Conservation (phyloP, 2,888 invertebrate species). For the Heteromurus nitidus region DNA sequence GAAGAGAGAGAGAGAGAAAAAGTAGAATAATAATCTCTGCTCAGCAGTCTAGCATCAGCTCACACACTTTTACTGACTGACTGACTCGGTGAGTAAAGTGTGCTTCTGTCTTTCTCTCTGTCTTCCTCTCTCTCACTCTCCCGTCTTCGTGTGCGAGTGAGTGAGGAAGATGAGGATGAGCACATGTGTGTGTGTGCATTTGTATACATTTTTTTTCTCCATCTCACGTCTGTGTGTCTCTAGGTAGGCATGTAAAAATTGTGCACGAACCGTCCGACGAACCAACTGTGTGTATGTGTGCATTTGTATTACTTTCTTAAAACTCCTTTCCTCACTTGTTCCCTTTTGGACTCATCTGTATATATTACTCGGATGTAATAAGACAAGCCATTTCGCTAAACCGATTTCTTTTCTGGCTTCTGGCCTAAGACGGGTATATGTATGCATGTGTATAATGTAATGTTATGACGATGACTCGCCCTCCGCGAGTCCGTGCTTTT, state of each 20-base stretch:
- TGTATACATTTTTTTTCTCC: not conserved
- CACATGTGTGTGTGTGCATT: not conserved
- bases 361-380: slow-evolving; percentile 34
- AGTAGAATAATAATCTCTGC: too few relatives aligned
- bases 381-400: slow-evolving; percentile 47
- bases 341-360: slow-evolving; percentile 42
- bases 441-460: slow-evolving; percentile 48
- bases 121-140: not conserved
- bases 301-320: not conserved
- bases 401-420: slow-evolving; percentile 52
- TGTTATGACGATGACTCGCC: slow-evolving; percentile 35
- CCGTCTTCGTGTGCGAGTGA: not conserved
- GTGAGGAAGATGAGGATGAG: not conserved
- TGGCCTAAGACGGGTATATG: slow-evolving; percentile 51
- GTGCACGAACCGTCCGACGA: too few relatives aligned
- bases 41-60: too few relatives aligned
- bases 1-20: too few relatives aligned
- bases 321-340: not conserved
- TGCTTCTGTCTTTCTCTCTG: not conserved
- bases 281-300: not conserved
- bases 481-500: not conserved
- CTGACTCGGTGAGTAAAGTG: not conserved
- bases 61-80: not conserved
- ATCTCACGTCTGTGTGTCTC: not conserved
- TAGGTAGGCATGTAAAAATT: too few relatives aligned